Evolutionary conservation across 2,113 vertebrate genomes (phyloP).

Genomic region (Gavia stellata): DNA sequence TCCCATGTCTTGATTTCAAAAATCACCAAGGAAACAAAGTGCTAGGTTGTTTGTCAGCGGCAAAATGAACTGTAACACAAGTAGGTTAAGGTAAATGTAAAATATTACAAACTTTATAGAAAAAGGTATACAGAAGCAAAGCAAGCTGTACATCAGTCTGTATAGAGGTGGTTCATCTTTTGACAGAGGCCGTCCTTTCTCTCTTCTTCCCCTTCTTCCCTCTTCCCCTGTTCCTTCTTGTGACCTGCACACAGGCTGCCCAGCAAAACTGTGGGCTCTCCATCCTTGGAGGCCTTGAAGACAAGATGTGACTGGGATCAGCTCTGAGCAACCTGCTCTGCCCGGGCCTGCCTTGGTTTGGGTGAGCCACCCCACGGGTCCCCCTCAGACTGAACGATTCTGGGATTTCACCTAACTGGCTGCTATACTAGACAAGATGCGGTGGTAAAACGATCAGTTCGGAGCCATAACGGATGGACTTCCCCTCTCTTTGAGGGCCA

Average conservation of each 20-base stretch:
- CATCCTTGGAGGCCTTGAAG: background rate
- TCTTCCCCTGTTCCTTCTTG: background rate
- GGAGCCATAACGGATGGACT: fast-evolving
- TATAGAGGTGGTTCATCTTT: background rate
- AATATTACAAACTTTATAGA: background rate
- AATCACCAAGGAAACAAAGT: background rate
- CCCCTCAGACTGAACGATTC: background rate
- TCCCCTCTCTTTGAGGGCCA: background rate
- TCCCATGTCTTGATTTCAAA: background rate
- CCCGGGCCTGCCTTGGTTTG: background rate
- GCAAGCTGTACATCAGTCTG: background rate
- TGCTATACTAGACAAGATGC: fast-evolving
- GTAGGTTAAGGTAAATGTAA: background rate
- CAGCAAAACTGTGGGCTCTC: background rate
- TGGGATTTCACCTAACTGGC: background rate
- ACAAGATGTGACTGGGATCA: fast-evolving
- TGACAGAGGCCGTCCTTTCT: background rate
- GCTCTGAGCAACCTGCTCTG: background rate
- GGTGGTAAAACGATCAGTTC: fast-evolving
- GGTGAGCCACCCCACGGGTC: fast-evolving
- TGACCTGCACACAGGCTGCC: background rate
- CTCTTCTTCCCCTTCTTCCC: background rate
- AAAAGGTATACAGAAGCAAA: background rate
- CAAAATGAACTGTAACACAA: background rate
- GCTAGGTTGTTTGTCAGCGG: background rate